Conservation (phyloP, 2,888 invertebrate genomes). For the Prosopocoilus inquinatus region DNA sequence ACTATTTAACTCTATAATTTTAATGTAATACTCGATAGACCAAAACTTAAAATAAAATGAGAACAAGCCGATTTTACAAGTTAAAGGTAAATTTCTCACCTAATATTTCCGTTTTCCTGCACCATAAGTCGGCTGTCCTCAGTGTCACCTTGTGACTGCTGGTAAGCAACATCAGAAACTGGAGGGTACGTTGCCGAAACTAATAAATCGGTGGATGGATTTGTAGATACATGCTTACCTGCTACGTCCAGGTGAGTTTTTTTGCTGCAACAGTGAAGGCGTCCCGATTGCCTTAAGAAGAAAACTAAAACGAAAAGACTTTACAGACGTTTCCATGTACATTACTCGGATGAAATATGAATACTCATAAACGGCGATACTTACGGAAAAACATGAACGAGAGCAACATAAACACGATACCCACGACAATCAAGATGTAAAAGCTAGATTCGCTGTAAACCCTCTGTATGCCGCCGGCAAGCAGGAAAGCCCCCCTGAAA, state of each 20-base stretch:
- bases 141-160: slow-evolving; percentile 64
- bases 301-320: slow-evolving; percentile 37
- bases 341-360: no score
- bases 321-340: no score
- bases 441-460: no score
- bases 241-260: slow-evolving; percentile 54
- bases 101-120: slow-evolving; percentile 64
- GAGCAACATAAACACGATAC: slow-evolving; percentile 8
- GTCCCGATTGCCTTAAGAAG: slow-evolving; percentile 40
- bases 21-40: no score
- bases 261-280: slow-evolving; percentile 43
- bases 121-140: slow-evolving; percentile 74
- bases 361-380: neutral
- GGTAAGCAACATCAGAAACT: slow-evolving; percentile 65
- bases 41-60: no score
- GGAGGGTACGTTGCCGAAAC: slow-evolving; percentile 76
- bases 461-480: slow-evolving; percentile 1
- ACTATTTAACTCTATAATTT: no score
- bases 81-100: slow-evolving; percentile 50
- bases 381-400: slow-evolving; percentile 12
- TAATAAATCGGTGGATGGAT: slow-evolving; percentile 74
- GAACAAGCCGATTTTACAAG: no score
- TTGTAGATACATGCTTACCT: slow-evolving; percentile 53
- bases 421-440: slow-evolving; percentile 13
- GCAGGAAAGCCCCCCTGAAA: slow-evolving; percentile 7